phyloP scores from a whole-genome alignment of 2,113 vertebrate species.

The Esox niger region DNA sequence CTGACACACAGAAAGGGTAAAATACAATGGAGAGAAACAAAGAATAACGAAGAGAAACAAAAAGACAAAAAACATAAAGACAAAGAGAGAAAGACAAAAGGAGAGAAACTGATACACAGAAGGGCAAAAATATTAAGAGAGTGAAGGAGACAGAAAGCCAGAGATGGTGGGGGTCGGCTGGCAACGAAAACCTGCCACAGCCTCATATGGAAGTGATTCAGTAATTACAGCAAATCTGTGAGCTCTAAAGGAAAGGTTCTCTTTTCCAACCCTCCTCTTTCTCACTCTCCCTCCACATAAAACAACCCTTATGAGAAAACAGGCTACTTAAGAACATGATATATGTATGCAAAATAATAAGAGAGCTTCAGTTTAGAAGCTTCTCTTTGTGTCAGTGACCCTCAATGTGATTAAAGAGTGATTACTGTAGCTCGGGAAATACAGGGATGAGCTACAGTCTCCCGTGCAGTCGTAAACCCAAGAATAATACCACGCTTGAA shows the following conservation, averaged over 20 bases:
- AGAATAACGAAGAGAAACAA: conserved; percentile 27
- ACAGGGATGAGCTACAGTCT: too few species aligned
- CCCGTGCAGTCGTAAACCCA: conserved; percentile 3
- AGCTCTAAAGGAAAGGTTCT: conserved; percentile 77
- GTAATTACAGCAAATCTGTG: conserved; percentile 81
- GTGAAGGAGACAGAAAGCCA: conserved; percentile 43
- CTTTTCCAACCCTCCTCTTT: conserved; percentile 68
- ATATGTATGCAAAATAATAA: conserved; percentile 34
- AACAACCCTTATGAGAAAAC: conserved; percentile 69
- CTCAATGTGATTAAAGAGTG: neutral
- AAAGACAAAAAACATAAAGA: conserved; percentile 32
- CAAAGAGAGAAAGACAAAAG: too few species aligned
- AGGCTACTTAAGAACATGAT: conserved; percentile 56
- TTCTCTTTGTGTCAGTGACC: conserved; percentile 34
- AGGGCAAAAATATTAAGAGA: conserved; percentile 30
- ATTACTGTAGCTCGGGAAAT: too few species aligned
- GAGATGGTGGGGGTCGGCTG: conserved; percentile 50
- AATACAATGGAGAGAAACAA: conserved; percentile 26
- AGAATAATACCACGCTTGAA: neutral
- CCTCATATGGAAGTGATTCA: conserved; percentile 83
- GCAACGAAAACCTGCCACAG: conserved; percentile 71
- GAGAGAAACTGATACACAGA: neutral
- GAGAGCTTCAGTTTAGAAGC: conserved; percentile 11
- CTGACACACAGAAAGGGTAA: conserved; percentile 20
- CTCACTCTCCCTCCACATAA: conserved; percentile 60